These are phyloP conservation scores for Hanleya hanleyi DNA, from an alignment of 2,888 invertebrate species.

Conservation along the genomic window DNA sequence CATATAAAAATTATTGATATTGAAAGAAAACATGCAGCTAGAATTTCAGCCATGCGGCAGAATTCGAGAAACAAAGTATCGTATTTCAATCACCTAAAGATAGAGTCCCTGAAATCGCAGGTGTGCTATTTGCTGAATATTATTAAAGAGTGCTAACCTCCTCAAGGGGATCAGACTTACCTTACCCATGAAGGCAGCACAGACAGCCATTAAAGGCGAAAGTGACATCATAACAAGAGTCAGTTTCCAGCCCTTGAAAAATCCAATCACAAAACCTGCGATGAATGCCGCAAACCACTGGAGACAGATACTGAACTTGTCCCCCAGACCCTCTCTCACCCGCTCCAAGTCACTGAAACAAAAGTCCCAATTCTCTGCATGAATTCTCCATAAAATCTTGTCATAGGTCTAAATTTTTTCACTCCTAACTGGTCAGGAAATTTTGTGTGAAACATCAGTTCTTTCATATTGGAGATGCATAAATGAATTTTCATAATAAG, in stretches of 20 bases:
- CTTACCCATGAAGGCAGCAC: slow-evolving; percentile 54
- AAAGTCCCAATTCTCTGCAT: too few relatives aligned
- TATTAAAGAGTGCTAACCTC: too few relatives aligned
- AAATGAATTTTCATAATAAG: neutral
- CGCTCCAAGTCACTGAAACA: slow-evolving; percentile 75
- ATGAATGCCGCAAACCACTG: slow-evolving; percentile 74
- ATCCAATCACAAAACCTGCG: slow-evolving; percentile 75
- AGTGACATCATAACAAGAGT: slow-evolving; percentile 77
- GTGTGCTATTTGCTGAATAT: too few relatives aligned
- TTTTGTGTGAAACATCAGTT: neutral
- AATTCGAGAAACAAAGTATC: too few relatives aligned
- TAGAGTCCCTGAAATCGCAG: too few relatives aligned
- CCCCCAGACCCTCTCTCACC: slow-evolving; percentile 76
- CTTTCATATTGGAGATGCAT: neutral
- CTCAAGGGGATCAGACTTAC: too few relatives aligned
- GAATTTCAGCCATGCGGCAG: too few relatives aligned
- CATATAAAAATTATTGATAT: too few relatives aligned
- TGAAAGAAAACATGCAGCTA: too few relatives aligned
- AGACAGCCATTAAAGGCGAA: slow-evolving; percentile 73
- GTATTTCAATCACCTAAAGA: too few relatives aligned
- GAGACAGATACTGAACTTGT: slow-evolving; percentile 75
- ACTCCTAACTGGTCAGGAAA: neutral
- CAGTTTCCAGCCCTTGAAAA: slow-evolving; percentile 76
- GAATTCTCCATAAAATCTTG: too few relatives aligned
- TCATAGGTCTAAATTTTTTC: too few relatives aligned